Base-by-base conservation (phyloP, 2,797 vertebrate species). In the Poecile montanus region DNA sequence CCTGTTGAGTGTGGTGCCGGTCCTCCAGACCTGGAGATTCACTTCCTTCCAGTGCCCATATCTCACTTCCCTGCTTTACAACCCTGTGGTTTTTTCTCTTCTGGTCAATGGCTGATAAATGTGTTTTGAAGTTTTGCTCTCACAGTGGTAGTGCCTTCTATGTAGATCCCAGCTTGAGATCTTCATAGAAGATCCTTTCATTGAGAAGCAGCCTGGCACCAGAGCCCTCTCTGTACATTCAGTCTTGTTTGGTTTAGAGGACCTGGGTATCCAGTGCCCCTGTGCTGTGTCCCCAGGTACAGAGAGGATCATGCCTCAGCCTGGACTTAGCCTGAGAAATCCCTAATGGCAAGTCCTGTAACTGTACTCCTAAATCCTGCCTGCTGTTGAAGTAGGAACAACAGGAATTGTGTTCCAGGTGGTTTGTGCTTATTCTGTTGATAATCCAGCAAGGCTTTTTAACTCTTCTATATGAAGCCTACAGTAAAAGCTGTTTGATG, bases 1-100 rank as follows among this genome's bases (percentile, higher is more conserved):
- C 16, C 17, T 76, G 62, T 29, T 13, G 13, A 62, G 34, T 2
- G 1, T 16, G 12, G 15, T 62, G 53, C 48, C 44, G 47, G 0
- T 38, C 22, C 42, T 21, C 62, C 62, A 56, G 5, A 32, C 13
- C 1, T 14, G n/a, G 42, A 22, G 8, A 21, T 56, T 71, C 58
- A 27, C 70, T 65, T 89, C 38, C 30, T 40, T 70, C 32, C 34
- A 34, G 18, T 38, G 42, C 32, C 11, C 10, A 0, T 40, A 20
- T 79, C 45, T 83, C 40, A n/a, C 22, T 44, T 58, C 51, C 19
- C 36, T 57, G 32, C 34, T 68, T 61, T 78, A 45, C 47, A 84
- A 1, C 20, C 32, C 34, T 53, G 13, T 2, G 6, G 11, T 53
- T 65, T 83, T 73, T 70, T 16, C 29, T 74, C 60, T 74, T 53